Evolutionary conservation across 2,888 invertebrate genomes (phyloP), one percentile per base, ranked within the genome.

Genomic region (Nephrotoma flavescens): DNA sequence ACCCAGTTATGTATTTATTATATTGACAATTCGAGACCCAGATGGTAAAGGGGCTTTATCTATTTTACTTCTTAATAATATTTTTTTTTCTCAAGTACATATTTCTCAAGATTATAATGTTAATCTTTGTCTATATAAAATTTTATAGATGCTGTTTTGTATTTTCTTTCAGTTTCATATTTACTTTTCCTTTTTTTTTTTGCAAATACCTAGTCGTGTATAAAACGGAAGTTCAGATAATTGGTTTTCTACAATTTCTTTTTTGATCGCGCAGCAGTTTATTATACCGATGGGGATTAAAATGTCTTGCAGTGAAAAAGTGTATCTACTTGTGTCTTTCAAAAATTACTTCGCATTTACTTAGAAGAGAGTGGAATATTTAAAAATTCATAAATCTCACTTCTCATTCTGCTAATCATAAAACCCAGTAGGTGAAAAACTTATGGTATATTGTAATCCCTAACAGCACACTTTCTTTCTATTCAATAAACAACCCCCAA

Each of bases 401-500:
- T 11, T 71, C 11, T 31, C 71, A 71, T 71, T 31, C 71, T 71
- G 71, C 31, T 71, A 71, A 71, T 71, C 71, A 31, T 71, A 52
- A 52, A 71, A 19, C 71, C 71, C 71, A 71, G 71, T 71, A 71
- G 19, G 31, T 52, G 52, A 52, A 71, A 9, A 6, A 71, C 71
- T 71, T 71, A 11, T 71, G 44, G 71, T 71, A 57, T 71, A 71
- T 71, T 71, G 19, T 71, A 71, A 71, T 71, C 71, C 71, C 71
- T 71, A 11, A 71, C 31, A 71, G 71, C 71, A 71, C 71, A 71
- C 71, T 31, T 71, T 57, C 71, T 31, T 71, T 57, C 86, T 86
- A 52, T 86, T 87, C 42, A 86, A 87, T 86, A 41, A 57, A 45
- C 83, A 57, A 86, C 86, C 57, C 84, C 85, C 86, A 87, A 87